Evolutionary conservation across 2,888 invertebrate species (phyloP).

Genomic region (Phymatocera aterrima): DNA sequence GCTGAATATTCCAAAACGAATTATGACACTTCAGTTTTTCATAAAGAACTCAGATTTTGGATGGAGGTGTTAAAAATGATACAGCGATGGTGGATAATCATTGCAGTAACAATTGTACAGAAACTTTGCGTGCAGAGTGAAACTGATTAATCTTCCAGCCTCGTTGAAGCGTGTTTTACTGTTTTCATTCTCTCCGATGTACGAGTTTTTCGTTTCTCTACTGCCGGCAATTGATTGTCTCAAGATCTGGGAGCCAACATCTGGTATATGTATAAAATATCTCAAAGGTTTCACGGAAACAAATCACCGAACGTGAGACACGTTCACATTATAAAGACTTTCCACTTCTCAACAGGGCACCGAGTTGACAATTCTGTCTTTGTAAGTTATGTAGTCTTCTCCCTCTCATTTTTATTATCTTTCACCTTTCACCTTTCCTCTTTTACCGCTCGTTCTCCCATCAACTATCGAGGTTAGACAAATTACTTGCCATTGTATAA

Average conservation of each 20-base stretch:
- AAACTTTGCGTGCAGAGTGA: no score
- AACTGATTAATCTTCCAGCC: not conserved
- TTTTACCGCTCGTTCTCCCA: not conserved
- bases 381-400: conserved; percentile 29
- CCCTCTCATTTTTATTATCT: conserved; percentile 15
- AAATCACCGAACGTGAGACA: conserved; percentile 34
- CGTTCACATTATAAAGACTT: conserved; percentile 38
- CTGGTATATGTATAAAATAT: conserved; percentile 12
- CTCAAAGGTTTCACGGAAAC: not conserved
- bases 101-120: no score
- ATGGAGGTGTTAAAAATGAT: no score
- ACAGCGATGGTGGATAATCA: no score
- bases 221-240: conserved; percentile 11
- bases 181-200: not conserved
- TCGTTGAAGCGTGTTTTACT: not conserved
- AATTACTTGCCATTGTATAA: conserved; percentile 5
- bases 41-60: no score
- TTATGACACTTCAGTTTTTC: no score
- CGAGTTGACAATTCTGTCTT: conserved; percentile 13
- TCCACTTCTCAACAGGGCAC: conserved; percentile 17
- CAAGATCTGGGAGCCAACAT: not conserved
- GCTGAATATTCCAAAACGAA: no score
- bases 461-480: conserved; percentile 9
- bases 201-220: not conserved
- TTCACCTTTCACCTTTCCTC: not conserved